These are phyloP conservation scores for Grallaria varia DNA, from an alignment of 2,113 vertebrate genomes.

Conservation along the genomic window DNA sequence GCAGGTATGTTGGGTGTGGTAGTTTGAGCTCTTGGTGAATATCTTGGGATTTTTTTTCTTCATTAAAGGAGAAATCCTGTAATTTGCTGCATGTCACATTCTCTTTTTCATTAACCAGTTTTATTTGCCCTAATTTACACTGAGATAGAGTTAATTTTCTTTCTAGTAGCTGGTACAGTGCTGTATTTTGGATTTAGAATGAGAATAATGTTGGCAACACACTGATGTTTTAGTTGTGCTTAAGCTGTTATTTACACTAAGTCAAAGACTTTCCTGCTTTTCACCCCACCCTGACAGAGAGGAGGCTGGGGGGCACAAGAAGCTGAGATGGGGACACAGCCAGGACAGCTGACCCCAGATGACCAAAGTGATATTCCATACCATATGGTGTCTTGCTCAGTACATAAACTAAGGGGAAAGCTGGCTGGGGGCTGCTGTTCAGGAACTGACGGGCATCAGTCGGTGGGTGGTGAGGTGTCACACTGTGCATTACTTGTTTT, in stretches of 20 bases:
- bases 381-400: background rate
- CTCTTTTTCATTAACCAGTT: background rate
- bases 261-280: background rate
- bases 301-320: background rate
- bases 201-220: background rate
- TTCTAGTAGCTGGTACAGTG: background rate
- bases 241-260: background rate
- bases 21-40: background rate
- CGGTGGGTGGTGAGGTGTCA: background rate
- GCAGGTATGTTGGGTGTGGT: conserved; percentile 79
- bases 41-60: background rate
- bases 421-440: background rate
- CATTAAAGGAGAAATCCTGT: background rate
- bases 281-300: background rate
- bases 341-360: background rate
- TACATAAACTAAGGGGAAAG: background rate
- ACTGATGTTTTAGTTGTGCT: background rate
- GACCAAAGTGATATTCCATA: background rate
- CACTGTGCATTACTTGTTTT: background rate
- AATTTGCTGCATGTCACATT: background rate
- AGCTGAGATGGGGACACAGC: background rate
- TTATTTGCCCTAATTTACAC: background rate
- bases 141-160: background rate
- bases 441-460: background rate
- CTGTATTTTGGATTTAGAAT: background rate